Base-by-base conservation (phyloP, 2,888 invertebrate genomes). In the Cheilosia impressa region DNA sequence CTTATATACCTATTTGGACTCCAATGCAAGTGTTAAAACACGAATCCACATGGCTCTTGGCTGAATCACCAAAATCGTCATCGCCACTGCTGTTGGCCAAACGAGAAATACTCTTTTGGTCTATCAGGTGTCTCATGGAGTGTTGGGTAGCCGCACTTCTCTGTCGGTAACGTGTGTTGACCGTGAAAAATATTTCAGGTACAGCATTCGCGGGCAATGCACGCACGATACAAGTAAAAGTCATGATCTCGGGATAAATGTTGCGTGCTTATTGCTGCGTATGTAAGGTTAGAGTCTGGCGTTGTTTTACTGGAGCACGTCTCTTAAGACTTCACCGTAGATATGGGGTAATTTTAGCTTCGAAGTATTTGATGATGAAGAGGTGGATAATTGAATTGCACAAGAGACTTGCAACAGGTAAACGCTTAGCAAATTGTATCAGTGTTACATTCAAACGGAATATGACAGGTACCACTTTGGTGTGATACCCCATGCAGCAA, bases 11-110 rank as follows among this genome's bases (percentile, higher is more conserved):
- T 24, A 50, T 55, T 38, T 34, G 58, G 43, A 27, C 15, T 75
- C 41, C 2, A 75, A 68, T 80, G 71, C 19, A 27, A 62, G 17
- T 31, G 31, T 31, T 31, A 10, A 47, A 22, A 73, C 78, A 84
- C 80, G 83, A 73, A 66, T 77, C 69, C 57, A 34, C 62, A 75
- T 68, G 82, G 79, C 78, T 75, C 45, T 52, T 62, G 69, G 17
- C 71, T 85, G 80, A 88, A 69, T 87, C 78, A 82, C 78, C 19
- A 31, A 50, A 41, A 53, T 41, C 45, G 19, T 50, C 45, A 50
- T 50, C 50, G n/a, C 50, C 45, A 22, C 19, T 19, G 50, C 41
- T 45, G 47, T 19, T 47, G 63, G 73, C 17, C 10, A 50, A 71
- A 65, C 41, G 15, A 53, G 58, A 43, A 79, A 72, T 62, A 47